Conservation (phyloP, 2,888 invertebrate genomes). For the Muschampia plurimacula region DNA sequence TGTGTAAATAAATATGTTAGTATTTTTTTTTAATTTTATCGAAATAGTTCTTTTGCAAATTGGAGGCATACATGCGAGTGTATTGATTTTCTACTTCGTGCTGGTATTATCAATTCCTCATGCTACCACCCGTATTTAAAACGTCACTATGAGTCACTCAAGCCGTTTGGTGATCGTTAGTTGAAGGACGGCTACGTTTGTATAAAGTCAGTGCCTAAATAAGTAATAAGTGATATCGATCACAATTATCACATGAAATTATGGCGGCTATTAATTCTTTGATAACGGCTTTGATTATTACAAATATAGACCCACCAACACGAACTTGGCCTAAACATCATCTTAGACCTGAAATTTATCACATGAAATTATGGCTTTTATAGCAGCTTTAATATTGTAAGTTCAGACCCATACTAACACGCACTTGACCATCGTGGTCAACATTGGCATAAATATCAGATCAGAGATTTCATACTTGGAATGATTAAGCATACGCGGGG, state of each 20-base stretch:
- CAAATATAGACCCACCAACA: no score
- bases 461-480: no score
- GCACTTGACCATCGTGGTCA: no score
- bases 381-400: no score
- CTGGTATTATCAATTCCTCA: neutral
- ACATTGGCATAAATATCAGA: no score
- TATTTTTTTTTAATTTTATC: neutral
- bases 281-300: neutral
- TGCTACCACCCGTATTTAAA: neutral
- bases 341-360: no score
- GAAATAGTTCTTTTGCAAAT: neutral
- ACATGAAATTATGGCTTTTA: no score
- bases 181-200: neutral
- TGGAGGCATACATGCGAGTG: neutral
- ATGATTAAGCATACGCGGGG: no score
- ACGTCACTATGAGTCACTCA: neutral
- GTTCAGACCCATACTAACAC: no score
- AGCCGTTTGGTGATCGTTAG: neutral
- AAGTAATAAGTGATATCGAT: neutral
- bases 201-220: neutral
- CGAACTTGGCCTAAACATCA: no score
- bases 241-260: neutral
- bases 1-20: neutral
- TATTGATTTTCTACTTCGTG: neutral
- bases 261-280: neutral